These are phyloP conservation scores for Mastomys coucha DNA, from an alignment of 2,113 vertebrate species.

Conservation along the genomic window DNA sequence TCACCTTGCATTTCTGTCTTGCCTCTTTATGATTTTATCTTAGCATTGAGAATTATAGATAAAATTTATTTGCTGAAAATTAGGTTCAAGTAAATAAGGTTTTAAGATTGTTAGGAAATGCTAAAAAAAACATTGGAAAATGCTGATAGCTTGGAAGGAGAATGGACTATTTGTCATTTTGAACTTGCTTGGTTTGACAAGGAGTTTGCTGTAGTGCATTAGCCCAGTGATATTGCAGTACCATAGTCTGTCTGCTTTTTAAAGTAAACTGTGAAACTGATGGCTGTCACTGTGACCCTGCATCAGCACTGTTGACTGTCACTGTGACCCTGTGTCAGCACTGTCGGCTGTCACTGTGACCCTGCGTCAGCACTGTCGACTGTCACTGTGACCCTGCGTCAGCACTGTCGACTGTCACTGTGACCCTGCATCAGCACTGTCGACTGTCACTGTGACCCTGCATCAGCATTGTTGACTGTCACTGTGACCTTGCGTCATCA, in stretches of 20 bases:
- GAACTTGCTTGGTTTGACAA: not conserved
- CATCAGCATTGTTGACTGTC: too few species aligned
- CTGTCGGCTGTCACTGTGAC: too few species aligned
- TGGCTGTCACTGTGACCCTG: not conserved
- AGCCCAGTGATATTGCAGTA: not conserved
- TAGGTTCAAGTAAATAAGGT: not conserved
- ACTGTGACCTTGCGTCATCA: too few species aligned
- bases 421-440: too few species aligned
- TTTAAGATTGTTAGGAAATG: slow-evolving; percentile 26
- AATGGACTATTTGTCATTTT: slow-evolving; percentile 2
- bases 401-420: too few species aligned
- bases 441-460: too few species aligned
- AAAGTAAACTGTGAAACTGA: not conserved
- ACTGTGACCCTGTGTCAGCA: too few species aligned
- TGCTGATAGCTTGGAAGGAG: slow-evolving; percentile 4
- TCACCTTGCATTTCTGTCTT: not conserved
- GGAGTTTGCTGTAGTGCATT: not conserved
- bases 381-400: too few species aligned
- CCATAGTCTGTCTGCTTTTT: slow-evolving; percentile 8
- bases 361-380: too few species aligned
- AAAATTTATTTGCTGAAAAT: slow-evolving; percentile 48
- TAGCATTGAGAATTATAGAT: slow-evolving; percentile 31
- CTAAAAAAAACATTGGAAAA: not conserved
- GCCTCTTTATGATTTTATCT: slow-evolving; percentile 20
- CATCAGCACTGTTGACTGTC: too few species aligned